Base-by-base conservation (phyloP, 2,113 vertebrate species). In the Carollia perspicillata region DNA sequence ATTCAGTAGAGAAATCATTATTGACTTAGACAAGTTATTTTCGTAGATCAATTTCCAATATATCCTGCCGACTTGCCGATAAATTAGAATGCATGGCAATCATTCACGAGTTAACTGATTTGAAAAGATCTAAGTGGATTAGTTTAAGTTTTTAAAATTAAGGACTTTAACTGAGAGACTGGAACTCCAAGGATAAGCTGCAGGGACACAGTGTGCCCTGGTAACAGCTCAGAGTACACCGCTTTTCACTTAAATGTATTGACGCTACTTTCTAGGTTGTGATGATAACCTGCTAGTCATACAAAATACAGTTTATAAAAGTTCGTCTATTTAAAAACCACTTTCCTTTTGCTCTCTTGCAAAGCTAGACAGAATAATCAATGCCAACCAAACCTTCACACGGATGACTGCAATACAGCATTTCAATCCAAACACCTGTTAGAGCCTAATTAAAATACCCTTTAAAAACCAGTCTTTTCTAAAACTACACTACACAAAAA, bases 391-490 rank as follows among this genome's bases (percentile, higher is more conserved):
- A 98, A 90, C 1, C 22, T 71, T 71, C 14, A 71, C 6, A 44
- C 4, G 10, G 68, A 94, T 94, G 91, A 96, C 5, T 0, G 0
- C 1, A 90, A 66, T 2, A 80, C 10, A 83, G 84, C 13, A 86
- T 96, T 89, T 96, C 81, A 93, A 84, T 95, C 44, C 8, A 49
- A 97, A 97, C 20, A 94, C 58, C 58, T 92, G 8, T 83, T 84
- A 95, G 74, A 96, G 42, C 53, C 75, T 75, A 96, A 95, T 1
- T 92, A 40, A 74, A 88, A n/a, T 37, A 81, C 81, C 90, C 37
- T 97, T 96, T 78, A 66, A 95, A 89, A 95, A 33, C 6, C 14
- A 30, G 42, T 20, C 84, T 72, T 94, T 90, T 68, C 89, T 71
- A 92, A 83, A 90, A 44, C 44, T 2, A 90, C 78, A 10, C 9